Conservation (phyloP, 2,888 invertebrate genomes). For the Synergus gifuensis region DNA sequence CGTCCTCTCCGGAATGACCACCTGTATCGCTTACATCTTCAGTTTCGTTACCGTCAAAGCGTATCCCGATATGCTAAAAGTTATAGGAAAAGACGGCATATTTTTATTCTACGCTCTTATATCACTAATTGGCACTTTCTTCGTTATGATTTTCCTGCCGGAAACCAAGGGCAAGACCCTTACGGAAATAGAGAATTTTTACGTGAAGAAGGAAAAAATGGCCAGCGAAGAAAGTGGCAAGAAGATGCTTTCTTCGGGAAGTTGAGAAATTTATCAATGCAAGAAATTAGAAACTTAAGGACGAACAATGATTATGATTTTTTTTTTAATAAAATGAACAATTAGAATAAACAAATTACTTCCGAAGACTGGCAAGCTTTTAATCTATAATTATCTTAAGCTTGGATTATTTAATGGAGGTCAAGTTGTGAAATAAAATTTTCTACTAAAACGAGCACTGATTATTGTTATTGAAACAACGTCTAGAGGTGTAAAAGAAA, state of each 20-base stretch:
- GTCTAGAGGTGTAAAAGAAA: neutral
- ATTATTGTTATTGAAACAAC: neutral
- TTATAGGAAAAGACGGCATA: conserved; percentile 77
- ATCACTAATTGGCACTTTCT: conserved; percentile 78
- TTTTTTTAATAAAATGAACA: no score
- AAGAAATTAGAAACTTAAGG: neutral
- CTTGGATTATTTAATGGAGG: neutral
- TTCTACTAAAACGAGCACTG: neutral
- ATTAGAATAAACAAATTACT: neutral
- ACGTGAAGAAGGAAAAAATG: conserved; percentile 62
- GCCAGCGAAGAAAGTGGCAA: conserved; percentile 40
- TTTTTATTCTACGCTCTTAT: conserved; percentile 79
- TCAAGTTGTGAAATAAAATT: neutral
- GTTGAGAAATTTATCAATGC: no score
- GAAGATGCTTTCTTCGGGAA: conserved; percentile 45
- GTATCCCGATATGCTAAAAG: conserved; percentile 77
- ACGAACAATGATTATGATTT: no score
- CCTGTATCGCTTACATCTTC: conserved; percentile 79
- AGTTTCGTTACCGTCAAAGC: conserved; percentile 80
- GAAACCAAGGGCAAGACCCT: conserved; percentile 80
- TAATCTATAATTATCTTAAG: neutral
- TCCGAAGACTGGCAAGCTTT: neutral
- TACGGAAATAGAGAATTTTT: conserved; percentile 79
- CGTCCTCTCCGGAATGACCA: conserved; percentile 78
- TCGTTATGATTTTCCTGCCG: conserved; percentile 78